Evolutionary conservation across 2,888 invertebrate genomes (phyloP).

Genomic region (Agonopterix arenella): DNA sequence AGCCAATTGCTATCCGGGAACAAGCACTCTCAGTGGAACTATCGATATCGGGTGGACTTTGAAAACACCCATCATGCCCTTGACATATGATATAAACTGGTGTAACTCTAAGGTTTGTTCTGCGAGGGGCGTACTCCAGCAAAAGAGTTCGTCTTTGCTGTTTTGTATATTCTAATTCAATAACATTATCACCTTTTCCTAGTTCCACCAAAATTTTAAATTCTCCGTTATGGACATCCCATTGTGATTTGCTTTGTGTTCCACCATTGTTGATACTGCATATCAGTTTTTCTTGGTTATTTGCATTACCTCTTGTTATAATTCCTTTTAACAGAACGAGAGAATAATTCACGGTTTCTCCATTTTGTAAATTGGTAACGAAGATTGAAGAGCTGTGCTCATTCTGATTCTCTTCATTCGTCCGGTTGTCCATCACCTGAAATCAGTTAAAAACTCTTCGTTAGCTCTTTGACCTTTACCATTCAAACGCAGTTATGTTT

Average conservation of each 20-base stretch:
- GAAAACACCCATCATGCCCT: constrained; percentile 87
- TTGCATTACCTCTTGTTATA: constrained; percentile 63
- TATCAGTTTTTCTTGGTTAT: constrained; percentile 54
- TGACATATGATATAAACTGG: constrained; percentile 91
- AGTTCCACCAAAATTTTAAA: constrained; percentile 84
- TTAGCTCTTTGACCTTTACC: constrained; percentile 23
- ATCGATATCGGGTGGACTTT: constrained; percentile 79
- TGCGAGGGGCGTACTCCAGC: constrained; percentile 76
- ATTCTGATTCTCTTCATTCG: constrained; percentile 57
- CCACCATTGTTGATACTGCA: constrained; percentile 59
- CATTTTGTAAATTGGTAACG: constrained; percentile 78
- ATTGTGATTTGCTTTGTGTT: constrained; percentile 60
- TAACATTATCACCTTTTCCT: constrained; percentile 78
- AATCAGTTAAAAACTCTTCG: constrained; percentile 20
- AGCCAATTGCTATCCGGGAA: constrained; percentile 84
- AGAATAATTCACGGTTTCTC: constrained; percentile 78
- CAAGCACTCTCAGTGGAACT: constrained; percentile 84
- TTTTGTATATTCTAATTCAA: constrained; percentile 76
- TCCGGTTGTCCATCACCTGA: constrained; percentile 74
- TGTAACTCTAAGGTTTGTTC: constrained; percentile 79
- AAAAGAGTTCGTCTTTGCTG: constrained; percentile 58
- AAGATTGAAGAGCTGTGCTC: constrained; percentile 63
- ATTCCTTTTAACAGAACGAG: constrained; percentile 78
- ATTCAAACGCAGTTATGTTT: constrained; percentile 10
- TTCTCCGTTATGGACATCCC: constrained; percentile 80